A percentile compares a stretch with the other conserved stretches of the same genome.
Conservation (phyloP, 2,888 invertebrate species). For the Polymixis lichenea region DNA sequence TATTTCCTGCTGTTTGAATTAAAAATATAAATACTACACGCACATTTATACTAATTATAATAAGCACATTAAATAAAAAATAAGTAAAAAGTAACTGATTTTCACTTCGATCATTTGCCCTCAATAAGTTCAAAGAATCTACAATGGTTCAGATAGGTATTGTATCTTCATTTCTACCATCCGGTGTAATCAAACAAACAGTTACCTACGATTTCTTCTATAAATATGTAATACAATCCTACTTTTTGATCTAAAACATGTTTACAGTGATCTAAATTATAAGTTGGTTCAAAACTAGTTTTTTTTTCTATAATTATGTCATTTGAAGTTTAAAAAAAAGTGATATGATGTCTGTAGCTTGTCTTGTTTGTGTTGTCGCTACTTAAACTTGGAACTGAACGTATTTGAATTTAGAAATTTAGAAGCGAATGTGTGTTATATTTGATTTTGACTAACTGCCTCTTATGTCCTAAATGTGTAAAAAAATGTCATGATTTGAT, state of each 20-base stretch:
- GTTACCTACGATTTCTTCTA: constrained; percentile 36
- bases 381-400: constrained; percentile 56
- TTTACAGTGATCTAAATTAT: constrained; percentile 32
- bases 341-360: constrained; percentile 66
- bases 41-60: too few relatives aligned
- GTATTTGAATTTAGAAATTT: constrained; percentile 21
- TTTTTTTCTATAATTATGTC: constrained; percentile 78
- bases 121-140: constrained; percentile 11
- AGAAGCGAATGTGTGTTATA: not conserved
- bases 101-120: not conserved
- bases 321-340: constrained; percentile 72
- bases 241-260: constrained; percentile 27
- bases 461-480: not conserved
- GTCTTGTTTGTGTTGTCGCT: constrained; percentile 30
- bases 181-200: constrained; percentile 21
- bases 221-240: constrained; percentile 37
- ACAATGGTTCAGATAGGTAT: constrained; percentile 1
- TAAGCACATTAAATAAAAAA: too few relatives aligned
- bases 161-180: not conserved
- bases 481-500: not conserved
- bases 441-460: not conserved
- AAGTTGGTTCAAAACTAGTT: constrained; percentile 47
- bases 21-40: too few relatives aligned
- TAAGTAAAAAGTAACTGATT: not conserved
- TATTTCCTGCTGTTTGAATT: too few relatives aligned